phyloP scores from a whole-genome alignment of 53 echinoderm and acorn worm genomes.

The Temnopleurus reevesii region DNA sequence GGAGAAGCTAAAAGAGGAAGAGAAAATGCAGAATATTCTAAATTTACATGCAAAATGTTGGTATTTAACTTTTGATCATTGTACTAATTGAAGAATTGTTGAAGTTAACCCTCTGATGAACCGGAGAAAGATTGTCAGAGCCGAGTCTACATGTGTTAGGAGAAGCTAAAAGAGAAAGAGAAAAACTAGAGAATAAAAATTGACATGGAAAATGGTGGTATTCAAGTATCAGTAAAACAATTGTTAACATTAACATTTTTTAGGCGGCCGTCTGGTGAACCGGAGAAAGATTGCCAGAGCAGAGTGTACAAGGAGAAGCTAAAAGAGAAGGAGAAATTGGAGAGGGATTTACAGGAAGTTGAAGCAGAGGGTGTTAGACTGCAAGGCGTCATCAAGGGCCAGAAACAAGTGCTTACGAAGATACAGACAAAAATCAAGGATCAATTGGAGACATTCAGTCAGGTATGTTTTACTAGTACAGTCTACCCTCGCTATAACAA shows the following conservation, averaged over 20 bases:
- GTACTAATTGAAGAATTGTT: too few relatives aligned
- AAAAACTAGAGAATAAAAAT: slow-evolving; percentile 66
- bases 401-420: slow-evolving; percentile 67
- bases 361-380: slow-evolving; percentile 79
- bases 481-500: too few relatives aligned
- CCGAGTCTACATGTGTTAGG: slow-evolving; percentile 69
- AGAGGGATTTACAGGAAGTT: slow-evolving; percentile 69
- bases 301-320: slow-evolving; percentile 79
- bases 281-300: slow-evolving; percentile 69
- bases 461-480: slow-evolving; percentile 60
- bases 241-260: too few relatives aligned
- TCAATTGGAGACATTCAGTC: slow-evolving; percentile 78
- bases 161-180: slow-evolving; percentile 84
- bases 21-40: slow-evolving; percentile 73
- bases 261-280: slow-evolving; percentile 93
- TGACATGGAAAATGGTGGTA: too few relatives aligned
- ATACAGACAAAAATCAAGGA: slow-evolving; percentile 80
- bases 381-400: slow-evolving; percentile 65
- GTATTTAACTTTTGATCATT: too few relatives aligned
- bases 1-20: slow-evolving; percentile 88
- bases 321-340: slow-evolving; percentile 84
- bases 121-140: slow-evolving; percentile 69
- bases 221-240: too few relatives aligned
- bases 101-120: slow-evolving; percentile 82
- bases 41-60: too few relatives aligned